Base-by-base conservation (phyloP, 2,113 vertebrate genomes). In the Nettapus auritus region DNA sequence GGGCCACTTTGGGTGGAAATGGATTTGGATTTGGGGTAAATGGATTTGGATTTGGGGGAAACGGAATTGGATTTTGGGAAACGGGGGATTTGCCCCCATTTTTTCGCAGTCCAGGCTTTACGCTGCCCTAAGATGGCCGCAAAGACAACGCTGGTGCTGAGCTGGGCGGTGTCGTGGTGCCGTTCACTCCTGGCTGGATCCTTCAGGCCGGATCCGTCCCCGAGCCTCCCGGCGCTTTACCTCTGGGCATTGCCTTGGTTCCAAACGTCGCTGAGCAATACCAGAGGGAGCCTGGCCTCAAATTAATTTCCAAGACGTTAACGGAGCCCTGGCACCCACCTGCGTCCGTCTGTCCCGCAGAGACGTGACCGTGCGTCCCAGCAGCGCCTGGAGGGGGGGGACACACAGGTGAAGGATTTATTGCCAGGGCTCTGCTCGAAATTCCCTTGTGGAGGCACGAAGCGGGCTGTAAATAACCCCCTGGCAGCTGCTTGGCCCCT, bases 71-170 rank as follows among this genome's bases (percentile, higher is more conserved):
- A 48, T 48, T 48, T 22, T 4, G 46, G 44, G 46, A 77, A 59
- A 23, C 0, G 3, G 52, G 21, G 14, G 8, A 46, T 86, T 52
- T 52, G 23, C 40, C 57, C 13, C 18, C 3, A 0, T 56, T 56
- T 73, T 73, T 77, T 64, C 62, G 29, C 40, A n/a, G 16, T 28
- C 4, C 6, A 12, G 48, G 48, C 6, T 50, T 50, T 50, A 23
- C 6, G 22, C 22, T 50, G 11, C 22, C 48, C 48, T 23, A 50
- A 13, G 48, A 50, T 50, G 48, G 48, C 22, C 9, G 6, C 22
- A 23, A 50, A 13, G 48, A 50, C 21, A 7, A 23, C 22, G 48
- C 48, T 23, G 6, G 48, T 23, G 48, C 21, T 22, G 48, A 50
- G 48, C 48, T 48, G 46, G 46, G 46, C 20, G 46, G 9, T 48